Evolutionary conservation across 1,140 invertebrate species (phyloP).

Genomic region (Trinorchestia longiramus): DNA sequence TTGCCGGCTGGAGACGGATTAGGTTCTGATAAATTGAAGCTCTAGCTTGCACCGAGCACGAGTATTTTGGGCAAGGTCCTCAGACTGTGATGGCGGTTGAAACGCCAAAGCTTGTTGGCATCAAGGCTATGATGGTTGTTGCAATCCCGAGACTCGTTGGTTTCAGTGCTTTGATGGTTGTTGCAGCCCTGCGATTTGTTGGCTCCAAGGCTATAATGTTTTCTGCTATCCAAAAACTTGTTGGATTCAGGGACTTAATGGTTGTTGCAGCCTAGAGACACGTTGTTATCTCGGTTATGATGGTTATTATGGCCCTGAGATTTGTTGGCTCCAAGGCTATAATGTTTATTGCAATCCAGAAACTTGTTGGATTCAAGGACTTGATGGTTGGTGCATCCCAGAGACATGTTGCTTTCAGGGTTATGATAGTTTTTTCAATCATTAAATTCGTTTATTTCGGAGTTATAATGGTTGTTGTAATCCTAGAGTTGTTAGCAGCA

Average conservation of each 20-base stretch:
- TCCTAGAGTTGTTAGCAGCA: no score
- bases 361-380: background rate
- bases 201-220: no score
- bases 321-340: background rate
- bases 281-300: background rate
- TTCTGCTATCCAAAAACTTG: no score
- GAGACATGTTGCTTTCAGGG: no score
- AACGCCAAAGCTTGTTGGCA: background rate
- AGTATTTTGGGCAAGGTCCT: background rate
- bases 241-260: no score
- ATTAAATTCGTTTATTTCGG: no score
- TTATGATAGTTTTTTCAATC: no score
- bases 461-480: no score
- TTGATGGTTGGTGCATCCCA: background rate
- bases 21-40: slow-evolving; percentile 53
- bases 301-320: background rate
- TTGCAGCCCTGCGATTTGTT: background rate
- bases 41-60: background rate
- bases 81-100: background rate
- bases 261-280: background rate
- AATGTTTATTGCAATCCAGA: background rate
- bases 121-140: background rate
- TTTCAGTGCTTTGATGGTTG: background rate
- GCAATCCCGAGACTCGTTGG: background rate
- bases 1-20: slow-evolving; percentile 22